phyloP scores from a whole-genome alignment of 1,140 invertebrate species.

The Hypothenemus hampei region DNA sequence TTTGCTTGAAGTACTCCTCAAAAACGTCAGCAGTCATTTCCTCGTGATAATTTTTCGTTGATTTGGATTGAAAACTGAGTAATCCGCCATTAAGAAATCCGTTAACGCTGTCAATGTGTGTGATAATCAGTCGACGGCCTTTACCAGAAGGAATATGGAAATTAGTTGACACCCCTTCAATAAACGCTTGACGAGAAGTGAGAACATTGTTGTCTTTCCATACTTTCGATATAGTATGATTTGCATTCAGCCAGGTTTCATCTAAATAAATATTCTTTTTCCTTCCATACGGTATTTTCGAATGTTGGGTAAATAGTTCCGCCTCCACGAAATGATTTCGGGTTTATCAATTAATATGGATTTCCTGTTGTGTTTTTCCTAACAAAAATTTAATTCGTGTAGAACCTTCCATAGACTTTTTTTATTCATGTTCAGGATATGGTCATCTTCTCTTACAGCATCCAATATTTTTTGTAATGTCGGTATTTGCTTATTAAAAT shows the following conservation, averaged over 20 bases:
- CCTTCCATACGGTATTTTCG: slow-evolving; percentile 17
- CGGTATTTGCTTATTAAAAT: slow-evolving; percentile 13
- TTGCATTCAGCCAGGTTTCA: slow-evolving; percentile 30
- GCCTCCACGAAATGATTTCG: slow-evolving; percentile 17
- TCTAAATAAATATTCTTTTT: slow-evolving; percentile 27
- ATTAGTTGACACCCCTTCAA: slow-evolving; percentile 19
- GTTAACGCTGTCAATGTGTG: slow-evolving; percentile 25
- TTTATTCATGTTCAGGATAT: not conserved
- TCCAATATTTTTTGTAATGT: slow-evolving; percentile 4
- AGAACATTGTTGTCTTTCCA: slow-evolving; percentile 28
- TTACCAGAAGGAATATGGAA: slow-evolving; percentile 30
- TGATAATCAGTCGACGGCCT: slow-evolving; percentile 24
- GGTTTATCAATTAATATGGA: slow-evolving; percentile 18
- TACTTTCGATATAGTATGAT: slow-evolving; percentile 28
- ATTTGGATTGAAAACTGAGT: slow-evolving; percentile 19
- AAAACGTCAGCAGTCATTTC: slow-evolving; percentile 26
- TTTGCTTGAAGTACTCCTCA: slow-evolving; percentile 28
- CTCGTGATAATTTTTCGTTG: slow-evolving; percentile 27
- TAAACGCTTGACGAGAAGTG: slow-evolving; percentile 22
- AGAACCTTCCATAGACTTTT: slow-evolving; percentile 13
- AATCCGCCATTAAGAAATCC: slow-evolving; percentile 24
- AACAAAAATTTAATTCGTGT: slow-evolving; percentile 19
- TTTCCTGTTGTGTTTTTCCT: slow-evolving; percentile 16
- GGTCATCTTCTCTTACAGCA: slow-evolving; percentile 2
- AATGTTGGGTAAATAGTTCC: slow-evolving; percentile 18